These are phyloP conservation scores for Tetropium fuscum DNA, from an alignment of 2,888 invertebrate genomes.

Conservation along the genomic window DNA sequence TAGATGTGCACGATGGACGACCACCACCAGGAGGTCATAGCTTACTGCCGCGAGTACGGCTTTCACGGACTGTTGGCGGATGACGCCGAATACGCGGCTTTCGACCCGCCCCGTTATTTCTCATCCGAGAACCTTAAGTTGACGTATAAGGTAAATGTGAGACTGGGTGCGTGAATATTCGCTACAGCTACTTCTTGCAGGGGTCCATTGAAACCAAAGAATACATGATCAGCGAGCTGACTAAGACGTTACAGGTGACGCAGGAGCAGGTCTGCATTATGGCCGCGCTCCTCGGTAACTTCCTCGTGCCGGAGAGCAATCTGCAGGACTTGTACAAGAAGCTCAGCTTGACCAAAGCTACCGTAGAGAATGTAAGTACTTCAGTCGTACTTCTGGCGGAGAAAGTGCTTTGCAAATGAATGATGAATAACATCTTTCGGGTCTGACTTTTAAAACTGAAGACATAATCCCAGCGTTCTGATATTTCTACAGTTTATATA, in stretches of 20 bases:
- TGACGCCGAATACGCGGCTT: constrained; percentile 89
- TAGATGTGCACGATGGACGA: constrained; percentile 90
- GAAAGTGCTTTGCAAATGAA: neutral
- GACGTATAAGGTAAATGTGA: constrained; percentile 91
- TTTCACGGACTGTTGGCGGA: constrained; percentile 89
- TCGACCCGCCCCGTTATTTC: constrained; percentile 91
- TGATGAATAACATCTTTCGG: constrained; percentile 48
- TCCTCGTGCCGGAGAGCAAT: constrained; percentile 83
- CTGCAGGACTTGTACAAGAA: constrained; percentile 82
- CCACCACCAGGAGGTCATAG: constrained; percentile 93
- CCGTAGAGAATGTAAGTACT: constrained; percentile 70
- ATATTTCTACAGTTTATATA: constrained; percentile 3
- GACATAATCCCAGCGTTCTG: constrained; percentile 34
- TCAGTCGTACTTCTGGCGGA: too few relatives aligned
- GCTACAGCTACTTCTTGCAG: too few relatives aligned
- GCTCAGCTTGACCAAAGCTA: constrained; percentile 65
- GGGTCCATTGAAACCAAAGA: constrained; percentile 92
- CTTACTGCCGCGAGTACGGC: constrained; percentile 87
- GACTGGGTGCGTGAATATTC: too few relatives aligned
- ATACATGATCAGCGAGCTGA: constrained; percentile 85
- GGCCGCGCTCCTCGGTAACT: constrained; percentile 88
- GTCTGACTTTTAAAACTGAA: constrained; percentile 42
- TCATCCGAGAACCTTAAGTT: constrained; percentile 90
- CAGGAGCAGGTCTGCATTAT: constrained; percentile 86
- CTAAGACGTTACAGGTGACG: constrained; percentile 80